Conservation (phyloP, 2,113 vertebrate species). For the Rattus norvegicus region GRCr8 NC_086024.1:108749001-108749500, state of each 20-base stretch:
- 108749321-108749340: background rate
- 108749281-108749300: conserved; percentile 47
- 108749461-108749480: background rate
- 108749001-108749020: background rate
- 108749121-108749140: conserved; percentile 75
- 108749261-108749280: conserved; percentile 35
- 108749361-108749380: background rate
- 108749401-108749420: background rate
- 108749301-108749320: conserved; percentile 40
- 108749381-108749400: background rate
- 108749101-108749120: conserved; percentile 77
- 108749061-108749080: conserved; percentile 13
- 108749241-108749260: conserved; percentile 48
- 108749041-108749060: background rate
- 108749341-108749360: conserved; percentile 47
- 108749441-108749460: background rate
- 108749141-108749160: conserved; percentile 68
- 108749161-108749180: conserved; percentile 76
- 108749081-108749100: background rate
- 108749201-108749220: conserved; percentile 80
- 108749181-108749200: conserved; percentile 75
- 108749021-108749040: background rate
- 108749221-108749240: conserved; percentile 73
- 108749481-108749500: background rate
- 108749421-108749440: background rate